Base-by-base conservation (phyloP, 2,113 vertebrate species). In the Microcebus tavaratra region DNA sequence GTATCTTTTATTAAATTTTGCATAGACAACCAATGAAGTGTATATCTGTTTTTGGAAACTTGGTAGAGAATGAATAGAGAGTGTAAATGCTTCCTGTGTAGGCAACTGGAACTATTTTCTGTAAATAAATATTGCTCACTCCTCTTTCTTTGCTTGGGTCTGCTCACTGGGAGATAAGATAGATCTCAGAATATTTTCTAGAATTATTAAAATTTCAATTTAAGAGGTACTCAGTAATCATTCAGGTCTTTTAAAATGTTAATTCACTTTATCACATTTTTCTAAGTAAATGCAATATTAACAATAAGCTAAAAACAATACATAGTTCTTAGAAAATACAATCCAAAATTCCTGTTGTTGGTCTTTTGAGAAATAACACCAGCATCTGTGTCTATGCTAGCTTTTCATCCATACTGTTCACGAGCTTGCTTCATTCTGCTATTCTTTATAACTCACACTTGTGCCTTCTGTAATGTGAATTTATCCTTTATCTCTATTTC, bases 121-220 rank as follows among this genome's bases (percentile, higher is more conserved):
- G 25, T 68, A 79, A 94, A 73, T 79, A 75, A 76, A 92, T 86
- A 72, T 67, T 95, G 21, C 27, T 75, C 7, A 48, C 12, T 36
- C 3, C 36, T n/a, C 7, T 86, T 86, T 94, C 34, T 80, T 81
- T 91, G 36, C 8, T 13, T 48, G 14, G 25, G 79, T 90, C 5
- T 48, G 12, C 90, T 90, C 34, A 14, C 63, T 78, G n/a, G 20
- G 18, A 89, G 11, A 91, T 63, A 73, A 83, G 5, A 42, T 12
- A 39, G 27, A 89, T 85, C 12, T 96, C 36, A 67, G 63, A 95
- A 90, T 45, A 72, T 67, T 72, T 95, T 89, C 53, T 86, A 78
- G 42, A 45, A 15, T 61, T 87, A 68, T 86, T 95, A 67, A 70
- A 95, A 93, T 36, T 88, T 75, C n/a, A 63, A 17, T 68, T 20